Evolutionary conservation across 2,113 vertebrate species (phyloP).

Genomic region (Silurus glanis): DNA sequence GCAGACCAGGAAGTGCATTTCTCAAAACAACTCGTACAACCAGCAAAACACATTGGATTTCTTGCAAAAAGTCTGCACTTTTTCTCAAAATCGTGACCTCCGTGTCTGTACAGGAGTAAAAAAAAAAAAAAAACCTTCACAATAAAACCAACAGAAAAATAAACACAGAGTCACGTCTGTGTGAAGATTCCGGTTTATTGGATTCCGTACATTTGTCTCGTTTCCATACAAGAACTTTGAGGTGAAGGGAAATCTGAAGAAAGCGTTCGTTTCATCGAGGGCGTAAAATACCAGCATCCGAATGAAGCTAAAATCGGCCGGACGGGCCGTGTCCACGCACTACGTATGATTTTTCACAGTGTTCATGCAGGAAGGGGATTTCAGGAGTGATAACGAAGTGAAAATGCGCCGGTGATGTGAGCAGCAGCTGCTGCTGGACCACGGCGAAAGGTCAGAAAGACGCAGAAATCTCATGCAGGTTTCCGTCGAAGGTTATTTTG

Average conservation of each 20-base stretch:
- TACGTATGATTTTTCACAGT: conserved; percentile 6
- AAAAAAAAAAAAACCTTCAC: not conserved
- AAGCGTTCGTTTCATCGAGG: not conserved
- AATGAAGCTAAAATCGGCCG: not conserved
- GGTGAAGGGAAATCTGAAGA: not conserved
- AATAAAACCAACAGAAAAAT: not conserved
- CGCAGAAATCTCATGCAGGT: conserved; percentile 3
- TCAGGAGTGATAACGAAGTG: not conserved
- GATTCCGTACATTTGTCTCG: not conserved
- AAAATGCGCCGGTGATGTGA: not conserved
- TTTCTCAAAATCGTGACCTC: too few species aligned
- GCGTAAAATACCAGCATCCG: not conserved
- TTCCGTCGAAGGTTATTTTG: too few species aligned
- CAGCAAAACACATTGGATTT: too few species aligned
- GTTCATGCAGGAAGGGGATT: conserved; percentile 33
- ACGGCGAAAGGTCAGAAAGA: not conserved
- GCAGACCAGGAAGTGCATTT: too few species aligned
- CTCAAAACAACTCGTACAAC: too few species aligned
- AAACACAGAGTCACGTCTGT: not conserved
- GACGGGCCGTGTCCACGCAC: not conserved
- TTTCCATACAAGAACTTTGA: not conserved
- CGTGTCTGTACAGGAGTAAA: too few species aligned
- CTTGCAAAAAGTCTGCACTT: too few species aligned
- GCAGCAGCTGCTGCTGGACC: conserved; percentile 12
- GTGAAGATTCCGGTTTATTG: not conserved